Conservation (phyloP, 2,797 vertebrate genomes). For the Morus bassanus region DNA sequence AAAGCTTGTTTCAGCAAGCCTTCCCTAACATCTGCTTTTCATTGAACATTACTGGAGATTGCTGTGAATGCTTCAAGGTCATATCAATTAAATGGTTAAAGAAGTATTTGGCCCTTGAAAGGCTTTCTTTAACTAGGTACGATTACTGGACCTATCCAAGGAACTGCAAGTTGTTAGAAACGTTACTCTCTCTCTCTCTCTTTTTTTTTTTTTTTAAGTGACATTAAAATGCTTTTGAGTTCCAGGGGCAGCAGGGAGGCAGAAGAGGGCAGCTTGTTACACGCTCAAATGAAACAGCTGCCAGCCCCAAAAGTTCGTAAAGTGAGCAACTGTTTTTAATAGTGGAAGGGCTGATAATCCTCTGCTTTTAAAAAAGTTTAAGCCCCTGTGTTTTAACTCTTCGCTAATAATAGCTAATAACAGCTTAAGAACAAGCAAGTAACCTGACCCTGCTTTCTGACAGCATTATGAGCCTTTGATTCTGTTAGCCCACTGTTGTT, state of each 20-base stretch:
- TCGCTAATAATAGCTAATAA: slow-evolving; percentile 64
- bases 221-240: slow-evolving; percentile 69
- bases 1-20: slow-evolving; percentile 56
- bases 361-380: slow-evolving; percentile 65
- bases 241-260: slow-evolving; percentile 64
- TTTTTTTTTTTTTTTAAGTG: slow-evolving; percentile 24
- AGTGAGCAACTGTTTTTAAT: slow-evolving; percentile 73
- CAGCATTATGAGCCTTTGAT: slow-evolving; percentile 57
- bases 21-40: slow-evolving; percentile 77
- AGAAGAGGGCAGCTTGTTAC: slow-evolving; percentile 67
- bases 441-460: slow-evolving; percentile 63
- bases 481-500: slow-evolving; percentile 62
- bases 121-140: slow-evolving; percentile 52
- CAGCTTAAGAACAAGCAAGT: slow-evolving; percentile 49
- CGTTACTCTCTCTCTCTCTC: background rate
- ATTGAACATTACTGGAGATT: slow-evolving; percentile 67
- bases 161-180: slow-evolving; percentile 63
- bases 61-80: slow-evolving; percentile 70
- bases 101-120: slow-evolving; percentile 66
- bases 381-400: slow-evolving; percentile 56
- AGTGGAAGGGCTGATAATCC: slow-evolving; percentile 67
- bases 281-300: slow-evolving; percentile 67
- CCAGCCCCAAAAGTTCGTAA: slow-evolving; percentile 53
- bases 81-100: slow-evolving; percentile 72
- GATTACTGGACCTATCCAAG: slow-evolving; percentile 49